Base-by-base conservation (phyloP, 2,113 vertebrate genomes). In the Prinia subflava region DNA sequence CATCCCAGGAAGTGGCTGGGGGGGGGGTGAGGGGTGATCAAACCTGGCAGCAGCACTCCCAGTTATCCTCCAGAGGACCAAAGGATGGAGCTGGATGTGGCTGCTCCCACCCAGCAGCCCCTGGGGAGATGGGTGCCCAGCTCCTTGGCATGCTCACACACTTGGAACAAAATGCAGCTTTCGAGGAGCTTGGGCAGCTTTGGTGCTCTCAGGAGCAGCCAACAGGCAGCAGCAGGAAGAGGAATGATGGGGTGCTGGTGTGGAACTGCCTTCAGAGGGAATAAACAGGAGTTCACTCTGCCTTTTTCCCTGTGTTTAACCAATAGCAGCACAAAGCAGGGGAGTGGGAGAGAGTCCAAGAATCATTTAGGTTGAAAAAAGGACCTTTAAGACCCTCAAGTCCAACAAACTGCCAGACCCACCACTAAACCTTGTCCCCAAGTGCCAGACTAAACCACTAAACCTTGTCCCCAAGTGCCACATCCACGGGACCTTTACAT, bases 1-100 rank as follows among this genome's bases (percentile, higher is more conserved):
- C 33, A 2, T 64, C 84, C 95, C 1, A 1, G 33, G 53, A 64
- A 83, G 95, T 0, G 39, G 69, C 85, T 77, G 89, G 74, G 64
- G 92, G 92, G 91, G 87, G 91, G 35, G 8, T 39, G 88, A 90
- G 94, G 78, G 89, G 60, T 83, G 74, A 93, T 92, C 57, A 62
- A 90, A 89, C n/a, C 69, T 78, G 74, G 83, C 82, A 92, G 85
- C 2, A 2, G 37, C 55, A 25, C 82, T 90, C 56, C 62, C 49
- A 65, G 22, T 57, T 83, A 57, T 94, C 63, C 93, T 65, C 33
- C 42, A 9, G 64, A 60, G 69, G 62, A 47, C 63, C 49, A 33
- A 82, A 46, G 91, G 76, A 20, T 11, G 57, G 13, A 28, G 67
- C 25, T 81, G 68, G 71, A 44, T 69, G 89, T 37, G 10, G 5